A percentile compares a stretch with the other conserved stretches of the same genome.
Evolutionary conservation across 2,797 vertebrate species (phyloP).

Genomic region (Rhodeus uyekii): DNA sequence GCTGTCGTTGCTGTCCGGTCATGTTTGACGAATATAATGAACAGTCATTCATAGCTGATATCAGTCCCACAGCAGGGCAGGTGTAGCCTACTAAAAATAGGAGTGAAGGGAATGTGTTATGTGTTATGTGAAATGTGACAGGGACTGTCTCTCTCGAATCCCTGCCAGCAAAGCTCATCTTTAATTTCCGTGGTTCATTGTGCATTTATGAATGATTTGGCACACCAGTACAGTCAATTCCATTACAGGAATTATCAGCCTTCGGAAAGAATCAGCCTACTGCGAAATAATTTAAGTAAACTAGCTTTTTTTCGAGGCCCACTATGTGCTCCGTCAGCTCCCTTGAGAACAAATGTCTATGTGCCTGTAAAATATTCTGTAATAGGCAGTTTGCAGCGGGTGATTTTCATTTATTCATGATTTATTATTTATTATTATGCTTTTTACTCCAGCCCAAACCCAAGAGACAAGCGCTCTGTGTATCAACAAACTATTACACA

Average conservation of each 20-base stretch:
- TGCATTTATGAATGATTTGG: constrained; percentile 57
- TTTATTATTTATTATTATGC: constrained; percentile 45
- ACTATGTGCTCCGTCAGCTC: constrained; percentile 38
- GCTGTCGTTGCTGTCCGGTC: not conserved
- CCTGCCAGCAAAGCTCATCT: constrained; percentile 39
- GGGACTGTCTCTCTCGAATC: constrained; percentile 21
- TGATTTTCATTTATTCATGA: constrained; percentile 48
- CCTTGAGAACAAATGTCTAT: constrained; percentile 11
- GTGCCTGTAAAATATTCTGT: constrained; percentile 39
- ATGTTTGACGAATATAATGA: constrained; percentile 25
- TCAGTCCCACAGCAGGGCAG: constrained; percentile 7
- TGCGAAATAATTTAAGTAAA: constrained; percentile 55
- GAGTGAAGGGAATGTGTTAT: constrained; percentile 24
- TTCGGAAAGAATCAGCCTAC: constrained; percentile 47
- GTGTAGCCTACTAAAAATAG: constrained; percentile 46
- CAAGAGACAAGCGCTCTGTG: constrained; percentile 25
- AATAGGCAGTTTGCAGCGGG: constrained; percentile 27
- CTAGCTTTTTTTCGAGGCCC: constrained; percentile 24
- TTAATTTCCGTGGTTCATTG: constrained; percentile 59
- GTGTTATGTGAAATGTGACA: constrained; percentile 46
- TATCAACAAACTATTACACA: constrained; percentile 45
- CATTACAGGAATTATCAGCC: constrained; percentile 50
- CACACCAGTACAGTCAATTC: constrained; percentile 54
- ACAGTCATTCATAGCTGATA: constrained; percentile 34
- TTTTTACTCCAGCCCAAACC: constrained; percentile 19